phyloP scores from a whole-genome alignment of 2,888 invertebrate genomes.

The Altica lythri region DNA sequence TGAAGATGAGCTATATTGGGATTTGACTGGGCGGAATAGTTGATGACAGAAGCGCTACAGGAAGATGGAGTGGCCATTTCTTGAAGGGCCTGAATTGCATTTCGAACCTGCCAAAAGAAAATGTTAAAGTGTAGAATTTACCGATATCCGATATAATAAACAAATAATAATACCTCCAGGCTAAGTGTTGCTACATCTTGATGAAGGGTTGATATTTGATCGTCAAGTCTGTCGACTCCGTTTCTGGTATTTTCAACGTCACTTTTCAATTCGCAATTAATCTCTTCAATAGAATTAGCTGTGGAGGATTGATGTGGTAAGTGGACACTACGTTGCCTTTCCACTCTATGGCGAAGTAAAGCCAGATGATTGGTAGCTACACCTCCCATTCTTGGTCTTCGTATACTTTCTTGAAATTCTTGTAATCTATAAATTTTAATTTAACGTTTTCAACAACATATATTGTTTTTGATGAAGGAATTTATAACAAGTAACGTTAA shows the following conservation, averaged over 20 bases:
- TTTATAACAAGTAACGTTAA: too few relatives aligned
- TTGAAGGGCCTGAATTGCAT: constrained; percentile 82
- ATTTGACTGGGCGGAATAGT: constrained; percentile 80
- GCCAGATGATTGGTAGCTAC: constrained; percentile 56
- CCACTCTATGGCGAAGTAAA: constrained; percentile 68
- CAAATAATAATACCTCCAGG: constrained; percentile 65
- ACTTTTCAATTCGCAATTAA: constrained; percentile 60
- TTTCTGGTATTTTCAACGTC: constrained; percentile 46
- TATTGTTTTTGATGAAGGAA: too few relatives aligned
- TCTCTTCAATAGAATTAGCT: constrained; percentile 66
- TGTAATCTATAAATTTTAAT: constrained; percentile 48
- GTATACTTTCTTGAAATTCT: constrained; percentile 50
- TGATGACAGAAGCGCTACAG: constrained; percentile 50
- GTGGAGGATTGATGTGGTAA: constrained; percentile 60
- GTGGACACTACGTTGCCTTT: constrained; percentile 69
- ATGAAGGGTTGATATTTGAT: constrained; percentile 80
- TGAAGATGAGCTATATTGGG: constrained; percentile 64
- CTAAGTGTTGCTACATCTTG: constrained; percentile 86
- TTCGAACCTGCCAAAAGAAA: constrained; percentile 68
- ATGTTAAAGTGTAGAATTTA: too few relatives aligned
- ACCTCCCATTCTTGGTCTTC: constrained; percentile 51
- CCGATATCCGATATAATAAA: too few relatives aligned
- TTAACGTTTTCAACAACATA: too few relatives aligned
- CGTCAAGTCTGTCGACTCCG: constrained; percentile 75
- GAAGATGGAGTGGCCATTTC: constrained; percentile 72